Evolutionary conservation across 1,140 invertebrate genomes (phyloP), one percentile per base, ranked within the genome.

Genomic region (Vanessa atalanta): DNA sequence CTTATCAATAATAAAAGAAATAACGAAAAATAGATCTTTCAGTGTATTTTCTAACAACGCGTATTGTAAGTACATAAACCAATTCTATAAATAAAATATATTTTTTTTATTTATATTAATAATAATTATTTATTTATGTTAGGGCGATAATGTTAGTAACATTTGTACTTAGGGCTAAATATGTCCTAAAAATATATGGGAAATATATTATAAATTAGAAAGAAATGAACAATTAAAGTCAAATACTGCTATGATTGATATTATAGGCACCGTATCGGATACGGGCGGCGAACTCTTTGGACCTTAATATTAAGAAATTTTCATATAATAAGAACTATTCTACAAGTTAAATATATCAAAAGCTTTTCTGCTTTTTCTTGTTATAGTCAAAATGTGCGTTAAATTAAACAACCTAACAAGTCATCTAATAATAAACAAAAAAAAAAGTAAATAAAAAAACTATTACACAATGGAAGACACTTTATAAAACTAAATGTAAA

Each of bases 11-110:
- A 68, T 76, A 77, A 79, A 74, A 75, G 76, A 83, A 81, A 79
- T 82, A 87, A 85, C 80, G 74, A 80, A 82, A 78, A 76, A 83
- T 82, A 85, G 72, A 83, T 86, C 77, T 85, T 76, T 83, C 79
- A 81, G 73, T 68, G 61, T 68, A 79, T 75, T 78, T 71, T 66
- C 79, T 78, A 86, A 87, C 76, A 86, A 79, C 78, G 79, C 77
- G 77, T 65, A 43, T 79, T 75, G 84, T 91, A 91, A 91, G 89
- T 90, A 89, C 88, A 89, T 89, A 83, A 87, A 88, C 87, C 88
- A 89, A 88, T 86, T 79, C 73, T 79, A 86, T 85, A 89, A 83
- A 87, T 86, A 88, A 83, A 67, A 80, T 78, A 77, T 78, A 81
- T 79, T 75, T 78, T 78, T 81, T 53, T 53, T 1, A 16, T 53